These are phyloP conservation scores for Echinops telfairi DNA, from an alignment of 2,113 vertebrate genomes.

Conservation along the genomic window DNA sequence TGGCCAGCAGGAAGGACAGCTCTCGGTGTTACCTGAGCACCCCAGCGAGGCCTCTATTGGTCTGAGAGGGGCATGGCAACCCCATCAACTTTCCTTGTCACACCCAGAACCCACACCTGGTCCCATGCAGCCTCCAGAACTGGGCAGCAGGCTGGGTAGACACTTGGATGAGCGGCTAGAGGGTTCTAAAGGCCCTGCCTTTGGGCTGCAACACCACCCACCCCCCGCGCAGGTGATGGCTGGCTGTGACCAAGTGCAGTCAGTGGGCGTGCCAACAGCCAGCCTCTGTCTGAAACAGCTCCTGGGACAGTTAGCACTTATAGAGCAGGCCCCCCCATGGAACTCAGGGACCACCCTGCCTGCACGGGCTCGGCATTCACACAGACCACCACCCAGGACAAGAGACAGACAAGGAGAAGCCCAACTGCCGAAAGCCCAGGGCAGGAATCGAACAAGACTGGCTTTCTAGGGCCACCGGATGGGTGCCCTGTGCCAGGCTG, in stretches of 20 bases:
- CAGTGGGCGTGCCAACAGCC: not conserved
- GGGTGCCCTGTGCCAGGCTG: not conserved
- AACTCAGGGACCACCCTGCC: not conserved
- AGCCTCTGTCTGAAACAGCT: not conserved
- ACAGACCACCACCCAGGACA: not conserved
- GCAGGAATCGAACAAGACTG: not conserved
- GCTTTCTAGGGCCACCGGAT: not conserved
- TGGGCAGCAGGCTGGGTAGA: fast-evolving
- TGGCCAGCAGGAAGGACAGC: not conserved
- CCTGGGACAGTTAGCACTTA: not conserved
- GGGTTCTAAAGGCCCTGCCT: not conserved
- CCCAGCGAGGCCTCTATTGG: not conserved
- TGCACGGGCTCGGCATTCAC: not conserved
- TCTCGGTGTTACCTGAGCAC: not conserved
- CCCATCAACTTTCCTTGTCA: not conserved
- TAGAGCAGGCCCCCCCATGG: not conserved
- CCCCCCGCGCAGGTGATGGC: not conserved
- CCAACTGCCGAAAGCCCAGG: not conserved
- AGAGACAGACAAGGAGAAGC: not conserved
- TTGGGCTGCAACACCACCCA: not conserved
- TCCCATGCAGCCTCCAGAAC: not conserved
- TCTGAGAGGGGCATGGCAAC: not conserved
- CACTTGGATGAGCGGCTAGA: not conserved
- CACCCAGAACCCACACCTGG: not conserved
- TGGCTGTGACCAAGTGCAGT: not conserved